Evolutionary conservation across 2,888 invertebrate species (phyloP).

Genomic region (Adelognathus sp.): DNA sequence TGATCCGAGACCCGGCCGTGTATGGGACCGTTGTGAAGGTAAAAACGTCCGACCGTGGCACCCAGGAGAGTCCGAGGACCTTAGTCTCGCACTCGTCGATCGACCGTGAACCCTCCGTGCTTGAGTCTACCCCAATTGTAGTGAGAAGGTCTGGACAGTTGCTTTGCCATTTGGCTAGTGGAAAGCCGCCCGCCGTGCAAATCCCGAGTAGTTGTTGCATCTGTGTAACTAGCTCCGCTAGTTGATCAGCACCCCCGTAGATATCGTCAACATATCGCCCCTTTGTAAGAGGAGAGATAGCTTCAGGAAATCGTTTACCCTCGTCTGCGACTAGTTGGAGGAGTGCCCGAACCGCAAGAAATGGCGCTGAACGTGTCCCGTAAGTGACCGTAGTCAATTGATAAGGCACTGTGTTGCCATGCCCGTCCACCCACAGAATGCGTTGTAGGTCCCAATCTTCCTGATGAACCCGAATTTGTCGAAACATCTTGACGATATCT

Average conservation of each 20-base stretch:
- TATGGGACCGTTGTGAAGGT: not conserved
- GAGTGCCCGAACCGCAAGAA: slow-evolving; percentile 9
- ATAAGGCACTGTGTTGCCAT: not conserved
- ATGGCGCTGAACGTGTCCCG: slow-evolving; percentile 45
- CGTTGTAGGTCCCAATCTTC: slow-evolving; percentile 49
- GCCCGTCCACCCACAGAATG: slow-evolving; percentile 37
- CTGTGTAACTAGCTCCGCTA: not conserved
- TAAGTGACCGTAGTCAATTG: slow-evolving; percentile 50
- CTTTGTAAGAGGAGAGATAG: slow-evolving; percentile 3
- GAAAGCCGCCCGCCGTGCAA: slow-evolving; percentile 40
- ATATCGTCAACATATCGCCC: slow-evolving; percentile 56
- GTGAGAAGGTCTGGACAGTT: not conserved
- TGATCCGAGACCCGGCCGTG: not conserved
- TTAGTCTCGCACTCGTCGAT: not conserved
- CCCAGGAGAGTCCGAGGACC: slow-evolving; percentile 53
- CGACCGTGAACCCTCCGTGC: too few relatives aligned
- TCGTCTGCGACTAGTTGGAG: slow-evolving; percentile 32
- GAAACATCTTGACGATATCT: slow-evolving; percentile 49
- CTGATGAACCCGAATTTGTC: slow-evolving; percentile 47
- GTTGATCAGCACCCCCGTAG: slow-evolving; percentile 37
- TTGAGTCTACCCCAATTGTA: not conserved
- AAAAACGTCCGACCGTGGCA: slow-evolving; percentile 25
- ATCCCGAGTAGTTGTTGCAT: slow-evolving; percentile 22
- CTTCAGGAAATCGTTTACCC: slow-evolving; percentile 8
- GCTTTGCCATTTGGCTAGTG: slow-evolving; percentile 37